Base-by-base conservation (phyloP, 2,797 vertebrate genomes). In the Lepilemur ruficaudatus region DNA sequence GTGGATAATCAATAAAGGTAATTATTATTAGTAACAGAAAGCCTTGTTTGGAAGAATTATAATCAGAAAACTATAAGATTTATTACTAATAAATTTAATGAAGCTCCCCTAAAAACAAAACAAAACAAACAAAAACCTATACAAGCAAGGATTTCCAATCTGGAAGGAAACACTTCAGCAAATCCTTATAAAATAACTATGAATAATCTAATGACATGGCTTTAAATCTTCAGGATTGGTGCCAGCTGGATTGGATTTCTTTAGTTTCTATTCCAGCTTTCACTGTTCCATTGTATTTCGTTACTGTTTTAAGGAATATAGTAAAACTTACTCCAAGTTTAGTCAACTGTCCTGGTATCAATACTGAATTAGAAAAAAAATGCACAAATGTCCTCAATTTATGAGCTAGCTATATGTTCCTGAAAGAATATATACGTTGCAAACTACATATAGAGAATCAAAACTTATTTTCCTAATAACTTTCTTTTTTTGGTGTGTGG, bases 101-200 rank as follows among this genome's bases (percentile, higher is more conserved):
- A 79, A 59, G 7, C 12, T 88, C 4, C 17, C 30, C 14, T 32
- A 63, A 95, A 88, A 48, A 65, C n/a, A 73, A 32, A 25, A 41
- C 43, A 86, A 61, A 59, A 59, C 73, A 72, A 25, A 57, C 3
- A 57, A 57, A 65, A 59, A 63, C 5, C 38, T 35, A 72, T 12
- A 72, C 30, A 96, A 76, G 7, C 55, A 90, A 55, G n/a, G n/a
- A 88, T 93, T 95, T 97, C 76, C 69, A 69, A 84, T 94, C n/a
- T 91, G 35, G 87, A 96, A 93, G 92, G 81, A 85, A 93, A 82
- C 18, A 38, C 6, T 92, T 30, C 25, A 72, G 32, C 28, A 94
- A 95, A 95, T 95, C 72, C 67, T 92, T 57, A 57, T 38, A 65
- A 91, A 96, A 91, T 96, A 94, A 94, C 80, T 59, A 70, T 59